Conservation (phyloP, 2,113 vertebrate genomes). For the Polyodon spathula region DNA sequence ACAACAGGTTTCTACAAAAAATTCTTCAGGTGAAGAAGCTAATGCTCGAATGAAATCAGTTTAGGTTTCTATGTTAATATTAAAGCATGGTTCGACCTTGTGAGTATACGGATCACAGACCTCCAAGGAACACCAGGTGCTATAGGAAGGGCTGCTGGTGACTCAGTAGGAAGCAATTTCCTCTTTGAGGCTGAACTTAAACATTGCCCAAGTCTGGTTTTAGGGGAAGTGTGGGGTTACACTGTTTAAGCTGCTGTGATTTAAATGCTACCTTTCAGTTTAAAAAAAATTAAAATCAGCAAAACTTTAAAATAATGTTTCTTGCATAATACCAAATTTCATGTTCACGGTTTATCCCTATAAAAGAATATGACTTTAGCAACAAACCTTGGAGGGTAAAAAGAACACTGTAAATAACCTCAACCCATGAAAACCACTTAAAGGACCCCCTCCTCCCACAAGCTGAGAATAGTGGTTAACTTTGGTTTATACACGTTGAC, state of each 20-base stretch:
- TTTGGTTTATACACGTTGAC: not conserved
- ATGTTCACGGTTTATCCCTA: slow-evolving; percentile 32
- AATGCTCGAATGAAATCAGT: not conserved
- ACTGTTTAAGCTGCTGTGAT: not conserved
- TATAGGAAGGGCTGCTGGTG: slow-evolving; percentile 3
- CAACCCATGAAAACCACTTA: not conserved
- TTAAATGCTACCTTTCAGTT: no score
- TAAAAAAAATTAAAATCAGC: no score
- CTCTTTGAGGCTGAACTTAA: not conserved
- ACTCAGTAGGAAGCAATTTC: slow-evolving; percentile 8
- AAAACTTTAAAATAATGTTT: no score
- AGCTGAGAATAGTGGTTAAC: not conserved
- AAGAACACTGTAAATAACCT: not conserved
- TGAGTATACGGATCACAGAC: not conserved
- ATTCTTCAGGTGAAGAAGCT: not conserved
- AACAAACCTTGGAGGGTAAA: slow-evolving; percentile 8
- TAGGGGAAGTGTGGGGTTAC: not conserved
- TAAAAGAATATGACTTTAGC: slow-evolving; percentile 4
- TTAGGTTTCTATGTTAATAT: not conserved
- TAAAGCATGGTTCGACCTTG: not conserved
- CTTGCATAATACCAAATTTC: slow-evolving; percentile 13
- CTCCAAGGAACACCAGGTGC: slow-evolving; percentile 1
- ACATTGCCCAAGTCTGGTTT: not conserved
- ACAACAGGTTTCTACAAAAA: no score
- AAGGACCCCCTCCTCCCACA: not conserved